phyloP scores from a whole-genome alignment of 1,140 invertebrate species.

The Forficula auricularia region DNA sequence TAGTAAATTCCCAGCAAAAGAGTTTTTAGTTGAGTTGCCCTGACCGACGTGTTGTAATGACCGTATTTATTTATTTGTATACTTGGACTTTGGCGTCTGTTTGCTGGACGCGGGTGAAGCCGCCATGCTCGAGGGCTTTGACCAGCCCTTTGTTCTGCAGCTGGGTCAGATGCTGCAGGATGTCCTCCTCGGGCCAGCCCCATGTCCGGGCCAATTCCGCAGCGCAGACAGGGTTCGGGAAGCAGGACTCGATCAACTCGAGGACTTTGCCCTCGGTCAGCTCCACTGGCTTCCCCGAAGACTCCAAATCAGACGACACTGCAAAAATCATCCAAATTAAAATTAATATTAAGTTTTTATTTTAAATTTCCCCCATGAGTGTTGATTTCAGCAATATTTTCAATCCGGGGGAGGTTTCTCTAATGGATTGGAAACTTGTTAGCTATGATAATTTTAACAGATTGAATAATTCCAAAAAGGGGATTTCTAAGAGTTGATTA shows the following conservation, averaged over 20 bases:
- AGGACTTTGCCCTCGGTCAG: slow-evolving; percentile 75
- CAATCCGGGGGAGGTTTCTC: no score
- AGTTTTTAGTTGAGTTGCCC: no score
- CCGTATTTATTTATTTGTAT: no score
- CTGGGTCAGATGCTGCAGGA: slow-evolving; percentile 56
- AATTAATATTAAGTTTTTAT: no score
- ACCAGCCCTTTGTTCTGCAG: slow-evolving; percentile 71
- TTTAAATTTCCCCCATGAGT: no score
- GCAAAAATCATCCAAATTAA: slow-evolving; percentile 7
- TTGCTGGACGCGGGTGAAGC: slow-evolving; percentile 56
- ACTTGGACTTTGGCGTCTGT: slow-evolving; percentile 49
- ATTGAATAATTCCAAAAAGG: no score
- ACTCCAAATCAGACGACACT: slow-evolving; percentile 10
- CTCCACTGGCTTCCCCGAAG: slow-evolving; percentile 24
- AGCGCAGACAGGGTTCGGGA: slow-evolving; percentile 87
- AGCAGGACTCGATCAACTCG: slow-evolving; percentile 89
- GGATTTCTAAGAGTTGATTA: no score
- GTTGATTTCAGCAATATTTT: no score
- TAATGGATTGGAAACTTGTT: no score
- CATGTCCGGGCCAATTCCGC: slow-evolving; percentile 72
- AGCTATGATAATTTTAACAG: no score
- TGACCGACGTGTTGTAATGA: no score
- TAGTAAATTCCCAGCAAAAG: no score
- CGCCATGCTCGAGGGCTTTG: slow-evolving; percentile 72
- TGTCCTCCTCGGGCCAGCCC: slow-evolving; percentile 56